These are phyloP conservation scores for Passer montanus DNA, from an alignment of 2,113 vertebrate species.

Conservation along the genomic window DNA sequence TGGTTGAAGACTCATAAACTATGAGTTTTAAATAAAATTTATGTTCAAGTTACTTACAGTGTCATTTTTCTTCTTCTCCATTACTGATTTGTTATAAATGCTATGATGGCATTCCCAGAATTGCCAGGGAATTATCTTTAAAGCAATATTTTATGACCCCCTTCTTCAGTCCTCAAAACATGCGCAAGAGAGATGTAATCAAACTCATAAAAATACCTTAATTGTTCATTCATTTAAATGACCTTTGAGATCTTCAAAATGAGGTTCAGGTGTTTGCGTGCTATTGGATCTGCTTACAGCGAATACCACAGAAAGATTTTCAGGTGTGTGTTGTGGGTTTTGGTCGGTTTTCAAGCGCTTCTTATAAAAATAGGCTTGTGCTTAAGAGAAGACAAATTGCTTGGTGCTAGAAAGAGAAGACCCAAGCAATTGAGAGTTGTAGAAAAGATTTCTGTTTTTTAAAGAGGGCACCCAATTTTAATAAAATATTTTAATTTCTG, in stretches of 20 bases:
- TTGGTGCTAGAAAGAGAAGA: background rate
- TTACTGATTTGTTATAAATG: constrained; percentile 45
- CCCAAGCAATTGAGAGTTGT: background rate
- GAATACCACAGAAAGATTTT: background rate
- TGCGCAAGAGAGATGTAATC: constrained; percentile 13
- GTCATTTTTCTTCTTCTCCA: constrained; percentile 45
- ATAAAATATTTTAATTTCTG: background rate
- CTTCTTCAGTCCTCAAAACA: constrained; percentile 50
- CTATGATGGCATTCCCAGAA: constrained; percentile 48
- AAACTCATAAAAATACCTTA: constrained; percentile 48
- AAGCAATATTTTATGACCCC: constrained; percentile 49
- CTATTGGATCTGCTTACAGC: background rate
- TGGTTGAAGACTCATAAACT: constrained; percentile 26
- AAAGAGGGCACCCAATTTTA: background rate
- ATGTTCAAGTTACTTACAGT: constrained; percentile 42
- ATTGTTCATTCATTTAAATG: constrained; percentile 41
- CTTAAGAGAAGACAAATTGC: background rate
- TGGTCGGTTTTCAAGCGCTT: background rate
- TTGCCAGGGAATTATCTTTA: constrained; percentile 36
- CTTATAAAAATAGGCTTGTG: background rate
- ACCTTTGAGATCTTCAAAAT: constrained; percentile 43
- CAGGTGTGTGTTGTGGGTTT: background rate
- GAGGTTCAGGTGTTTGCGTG: constrained; percentile 27
- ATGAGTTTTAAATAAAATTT: constrained; percentile 42
- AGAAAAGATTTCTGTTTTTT: background rate